Base-by-base conservation (phyloP, 2,797 vertebrate genomes). In the Prunella strophiata region DNA sequence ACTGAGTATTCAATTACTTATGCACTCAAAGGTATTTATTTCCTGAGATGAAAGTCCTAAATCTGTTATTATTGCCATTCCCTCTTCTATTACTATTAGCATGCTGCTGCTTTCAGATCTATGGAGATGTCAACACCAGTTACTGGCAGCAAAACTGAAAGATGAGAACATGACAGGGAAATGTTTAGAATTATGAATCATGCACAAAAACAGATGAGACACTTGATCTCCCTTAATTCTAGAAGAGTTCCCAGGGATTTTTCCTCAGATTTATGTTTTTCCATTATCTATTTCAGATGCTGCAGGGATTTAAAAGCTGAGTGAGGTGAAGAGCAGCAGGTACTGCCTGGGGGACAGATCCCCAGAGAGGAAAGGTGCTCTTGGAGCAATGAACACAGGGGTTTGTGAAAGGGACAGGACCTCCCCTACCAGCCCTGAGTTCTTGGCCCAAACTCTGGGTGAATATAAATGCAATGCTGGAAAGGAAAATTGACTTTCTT, bases 121-220 rank as follows among this genome's bases (percentile, higher is more conserved):
- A n/a, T 76, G 74, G 76, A 90, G 74, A 26, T 76, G 93, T 88
- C 91, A 95, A 59, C 88, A 86, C 36, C 77, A 65, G 59, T 94
- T 96, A 94, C 85, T 62, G 77, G 76, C 82, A 94, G 84, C 59
- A 86, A 89, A 88, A 48, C 48, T 73, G 83, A 93, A 89, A 93
- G 75, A 93, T 80, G 88, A 77, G 75, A 93, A 59, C 75, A 62
- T 65, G 94, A 83, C 68, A 89, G 72, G 75, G 47, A 74, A 80
- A 71, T 67, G 68, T 50, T 92, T 36, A 61, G 68, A 92, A 96
- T 91, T 94, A 89, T 85, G 85, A 82, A 88, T 80, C 72, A 85
- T 43, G 68, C 0, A 0, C 75, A 88, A 77, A 43, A 89, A 52
- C 48, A 88, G 78, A 89, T 59, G 42, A 93, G 54, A 67, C 67